Evolutionary conservation across 2,113 vertebrate species (phyloP).

Genomic region (Neopipo cinnamomea): DNA sequence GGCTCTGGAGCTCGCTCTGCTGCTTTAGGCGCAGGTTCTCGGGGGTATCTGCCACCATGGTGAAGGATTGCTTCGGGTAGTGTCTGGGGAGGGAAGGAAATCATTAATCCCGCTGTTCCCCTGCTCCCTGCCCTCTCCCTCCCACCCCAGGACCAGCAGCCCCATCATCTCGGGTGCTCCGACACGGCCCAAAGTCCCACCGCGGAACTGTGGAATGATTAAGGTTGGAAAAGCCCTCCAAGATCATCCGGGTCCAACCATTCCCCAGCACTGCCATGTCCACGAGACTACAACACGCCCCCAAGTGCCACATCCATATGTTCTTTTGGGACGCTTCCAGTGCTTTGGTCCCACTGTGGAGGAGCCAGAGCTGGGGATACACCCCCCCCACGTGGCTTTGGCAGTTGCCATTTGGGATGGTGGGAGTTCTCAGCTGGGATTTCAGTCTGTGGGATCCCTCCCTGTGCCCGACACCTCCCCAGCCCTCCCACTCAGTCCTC

Average conservation of each 20-base stretch:
- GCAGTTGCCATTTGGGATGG: rapidly evolving
- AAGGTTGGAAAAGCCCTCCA: too few species aligned
- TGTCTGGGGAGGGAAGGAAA: conserved; percentile 76
- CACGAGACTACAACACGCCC: too few species aligned
- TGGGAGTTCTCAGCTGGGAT: rapidly evolving
- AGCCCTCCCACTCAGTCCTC: neutral
- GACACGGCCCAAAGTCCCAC: too few species aligned
- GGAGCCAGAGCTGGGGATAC: neutral
- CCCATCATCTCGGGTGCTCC: too few species aligned
- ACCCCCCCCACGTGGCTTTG: rapidly evolving
- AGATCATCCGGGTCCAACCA: too few species aligned
- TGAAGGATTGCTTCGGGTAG: conserved; percentile 96
- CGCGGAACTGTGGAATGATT: too few species aligned
- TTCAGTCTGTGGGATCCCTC: too few species aligned
- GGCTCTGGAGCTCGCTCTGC: conserved; percentile 96
- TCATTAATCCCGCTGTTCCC: rapidly evolving
- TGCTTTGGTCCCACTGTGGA: rapidly evolving
- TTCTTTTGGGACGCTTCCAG: rapidly evolving
- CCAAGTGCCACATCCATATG: neutral
- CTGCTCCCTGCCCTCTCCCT: rapidly evolving
- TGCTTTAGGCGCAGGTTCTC: conserved; percentile 97
- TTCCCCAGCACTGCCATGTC: too few species aligned
- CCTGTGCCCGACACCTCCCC: neutral
- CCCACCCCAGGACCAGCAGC: rapidly evolving
- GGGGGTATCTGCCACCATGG: conserved; percentile 93